Conservation (phyloP, 2,797 vertebrate genomes). For the Potorous gilbertii region DNA sequence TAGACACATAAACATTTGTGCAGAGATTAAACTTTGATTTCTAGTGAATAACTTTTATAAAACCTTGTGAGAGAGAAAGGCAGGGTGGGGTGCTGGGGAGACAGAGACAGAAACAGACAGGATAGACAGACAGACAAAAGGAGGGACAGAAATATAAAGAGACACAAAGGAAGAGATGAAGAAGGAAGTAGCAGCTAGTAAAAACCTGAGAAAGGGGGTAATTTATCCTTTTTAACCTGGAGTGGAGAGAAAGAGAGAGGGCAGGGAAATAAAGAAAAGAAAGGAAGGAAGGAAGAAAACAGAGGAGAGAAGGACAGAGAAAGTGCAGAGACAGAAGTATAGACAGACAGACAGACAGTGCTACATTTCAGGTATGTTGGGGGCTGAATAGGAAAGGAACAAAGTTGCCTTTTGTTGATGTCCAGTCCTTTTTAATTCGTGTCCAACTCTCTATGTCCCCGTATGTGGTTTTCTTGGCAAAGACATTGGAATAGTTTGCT, state of each 20-base stretch:
- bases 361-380: not conserved
- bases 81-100: not conserved
- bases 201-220: not conserved
- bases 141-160: too few species aligned
- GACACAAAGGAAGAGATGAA: not conserved
- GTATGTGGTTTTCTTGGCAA: not conserved
- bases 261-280: accelerated
- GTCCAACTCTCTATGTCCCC: not conserved
- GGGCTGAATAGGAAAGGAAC: not conserved
- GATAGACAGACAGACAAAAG: too few species aligned
- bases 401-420: not conserved
- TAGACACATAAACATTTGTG: not conserved
- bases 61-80: not conserved
- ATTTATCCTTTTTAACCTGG: not conserved
- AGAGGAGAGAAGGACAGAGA: too few species aligned
- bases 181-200: not conserved
- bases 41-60: not conserved
- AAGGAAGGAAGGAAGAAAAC: too few species aligned
- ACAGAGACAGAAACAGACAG: not conserved
- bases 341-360: not conserved
- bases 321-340: not conserved
- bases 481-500: not conserved
- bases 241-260: too few species aligned
- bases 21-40: not conserved
- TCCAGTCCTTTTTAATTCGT: not conserved